Evolutionary conservation across 2,113 vertebrate genomes (phyloP).

Genomic region (Cyanocitta stelleri): DNA sequence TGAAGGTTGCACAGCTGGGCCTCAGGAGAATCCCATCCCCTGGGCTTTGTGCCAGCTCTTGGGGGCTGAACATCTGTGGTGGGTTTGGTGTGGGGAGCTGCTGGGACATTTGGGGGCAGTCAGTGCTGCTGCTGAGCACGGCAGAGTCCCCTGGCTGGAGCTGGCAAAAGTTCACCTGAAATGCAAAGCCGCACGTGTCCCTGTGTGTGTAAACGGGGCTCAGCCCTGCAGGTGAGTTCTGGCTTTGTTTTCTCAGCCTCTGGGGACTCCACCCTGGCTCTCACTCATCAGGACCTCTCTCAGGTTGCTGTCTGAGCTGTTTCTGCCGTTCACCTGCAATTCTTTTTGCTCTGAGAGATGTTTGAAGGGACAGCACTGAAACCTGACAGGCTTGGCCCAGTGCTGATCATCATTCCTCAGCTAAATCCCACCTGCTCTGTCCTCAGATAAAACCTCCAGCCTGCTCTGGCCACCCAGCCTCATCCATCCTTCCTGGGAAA

Average conservation of each 20-base stretch:
- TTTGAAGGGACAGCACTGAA: background rate
- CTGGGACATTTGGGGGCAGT: background rate
- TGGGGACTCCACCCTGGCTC: fast-evolving
- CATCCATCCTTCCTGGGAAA: too few relatives aligned
- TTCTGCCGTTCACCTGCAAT: background rate
- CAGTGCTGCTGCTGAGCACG: background rate
- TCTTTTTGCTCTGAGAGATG: background rate
- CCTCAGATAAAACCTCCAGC: background rate
- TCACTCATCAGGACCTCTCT: background rate
- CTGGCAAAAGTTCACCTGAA: background rate
- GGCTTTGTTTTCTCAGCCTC: background rate
- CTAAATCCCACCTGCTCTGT: background rate
- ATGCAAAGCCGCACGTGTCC: fast-evolving
- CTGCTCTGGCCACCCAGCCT: background rate
- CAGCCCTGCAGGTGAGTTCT: background rate
- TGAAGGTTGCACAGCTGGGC: background rate
- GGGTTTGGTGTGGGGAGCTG: background rate
- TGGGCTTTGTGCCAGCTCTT: background rate
- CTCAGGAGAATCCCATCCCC: background rate
- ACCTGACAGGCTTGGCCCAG: background rate
- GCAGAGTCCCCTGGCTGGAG: background rate
- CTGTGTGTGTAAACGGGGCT: background rate
- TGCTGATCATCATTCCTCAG: background rate
- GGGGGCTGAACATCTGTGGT: background rate
- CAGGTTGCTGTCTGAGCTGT: background rate